Base-by-base conservation (phyloP, 2,888 invertebrate species). In the Sepiola atlantica region DNA sequence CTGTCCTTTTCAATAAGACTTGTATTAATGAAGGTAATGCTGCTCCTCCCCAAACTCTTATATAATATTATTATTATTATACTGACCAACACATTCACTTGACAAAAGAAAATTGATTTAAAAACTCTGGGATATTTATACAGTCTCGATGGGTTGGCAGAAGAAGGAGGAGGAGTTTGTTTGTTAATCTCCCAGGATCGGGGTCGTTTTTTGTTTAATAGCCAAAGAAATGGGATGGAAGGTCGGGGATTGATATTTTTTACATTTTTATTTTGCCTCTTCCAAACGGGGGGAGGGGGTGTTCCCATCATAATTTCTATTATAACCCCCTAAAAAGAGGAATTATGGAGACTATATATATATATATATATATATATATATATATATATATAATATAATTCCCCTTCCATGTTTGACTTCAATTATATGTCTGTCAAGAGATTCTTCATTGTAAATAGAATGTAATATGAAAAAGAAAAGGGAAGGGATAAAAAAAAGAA, bases 391-490 rank as follows among this genome's bases (percentile, higher is more conserved):
- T 61, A 28, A 61, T 21, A n/a, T 14, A 77, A 77, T 77, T 77
- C 77, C 32, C n/a, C 77, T 77, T 77, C n/a, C 77, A 32, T 77
- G 12, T 32, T 77, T 77, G 77, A n/a, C 32, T 77, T 77, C n/a
- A 77, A 16, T 32, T 77, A 16, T 32, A 77, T 77, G n/a, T 77
- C 16, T 77, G n/a, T n/a, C 32, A 32, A 32, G n/a, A 32, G 77
- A 77, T 77, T 45, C n/a, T 77, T n/a, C n/a, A n/a, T n/a, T 77
- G 77, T 77, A 77, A 77, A 77, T 77, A 77, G 77, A 77, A 77
- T 77, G 77, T 77, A 77, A 77, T 32, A 77, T 77, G 77, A 77
- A 77, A 10, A 77, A n/a, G 32, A 14, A 8, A 45, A 20, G n/a
- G n/a, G n/a, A 77, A n/a, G 10, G 14, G n/a, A 18, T 4, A 45